phyloP scores from a whole-genome alignment of 23 tunicate species.

The Halocynthia roretzi region DNA sequence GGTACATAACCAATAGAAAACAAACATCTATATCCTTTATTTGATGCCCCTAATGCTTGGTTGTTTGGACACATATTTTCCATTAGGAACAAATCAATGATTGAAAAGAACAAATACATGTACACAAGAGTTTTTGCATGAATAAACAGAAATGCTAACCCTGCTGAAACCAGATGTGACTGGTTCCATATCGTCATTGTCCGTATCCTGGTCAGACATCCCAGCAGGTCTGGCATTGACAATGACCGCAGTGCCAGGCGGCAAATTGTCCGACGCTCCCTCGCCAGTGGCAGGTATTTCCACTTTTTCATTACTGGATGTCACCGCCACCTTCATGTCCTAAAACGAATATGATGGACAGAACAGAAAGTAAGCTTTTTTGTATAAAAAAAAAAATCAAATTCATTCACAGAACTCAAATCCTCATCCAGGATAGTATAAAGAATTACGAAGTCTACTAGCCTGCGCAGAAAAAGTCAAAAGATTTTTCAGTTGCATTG shows the following conservation, averaged over 20 bases:
- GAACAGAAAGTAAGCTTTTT: not conserved
- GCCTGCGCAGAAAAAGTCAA: slow-evolving; percentile 32
- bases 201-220: slow-evolving; percentile 53
- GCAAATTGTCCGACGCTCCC: not conserved
- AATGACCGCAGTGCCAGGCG: not conserved
- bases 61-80: not conserved
- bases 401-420: not conserved
- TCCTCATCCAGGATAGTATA: not conserved
- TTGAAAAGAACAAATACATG: too few relatives aligned
- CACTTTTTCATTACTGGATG: not conserved
- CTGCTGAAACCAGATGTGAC: not conserved
- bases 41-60: too few relatives aligned
- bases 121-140: too few relatives aligned
- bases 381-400: not conserved
- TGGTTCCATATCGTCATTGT: slow-evolving; percentile 8
- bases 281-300: slow-evolving; percentile 1
- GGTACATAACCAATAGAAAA: too few relatives aligned
- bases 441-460: not conserved
- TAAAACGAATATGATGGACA: slow-evolving; percentile 10
- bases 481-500: slow-evolving; percentile 11
- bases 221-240: slow-evolving; percentile 58
- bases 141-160: too few relatives aligned
- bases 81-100: too few relatives aligned
- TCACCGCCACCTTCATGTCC: slow-evolving; percentile 45
- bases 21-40: too few relatives aligned